These are phyloP conservation scores for Lasioglossum albipes DNA, from an alignment of 1,140 invertebrate species.

Conservation along the genomic window DNA sequence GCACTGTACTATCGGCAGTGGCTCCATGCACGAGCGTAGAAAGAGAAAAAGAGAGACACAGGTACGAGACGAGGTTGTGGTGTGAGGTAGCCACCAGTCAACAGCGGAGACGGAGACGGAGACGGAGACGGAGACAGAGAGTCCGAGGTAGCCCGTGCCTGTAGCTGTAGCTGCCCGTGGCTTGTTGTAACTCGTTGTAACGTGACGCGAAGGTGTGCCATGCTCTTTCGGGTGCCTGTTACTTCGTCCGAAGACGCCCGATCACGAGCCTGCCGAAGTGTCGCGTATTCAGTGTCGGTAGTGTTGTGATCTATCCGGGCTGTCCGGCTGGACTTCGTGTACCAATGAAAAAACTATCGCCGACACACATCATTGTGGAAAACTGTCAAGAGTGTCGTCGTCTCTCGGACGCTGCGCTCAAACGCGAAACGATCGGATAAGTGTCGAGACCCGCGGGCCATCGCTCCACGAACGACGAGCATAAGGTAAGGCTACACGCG, in stretches of 20 bases:
- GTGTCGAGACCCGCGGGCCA: slow-evolving; percentile 3
- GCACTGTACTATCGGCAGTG: slow-evolving; percentile 71
- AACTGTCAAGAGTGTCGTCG: slow-evolving; percentile 58
- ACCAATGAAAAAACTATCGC: slow-evolving; percentile 22
- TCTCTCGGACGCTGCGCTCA: slow-evolving; percentile 15
- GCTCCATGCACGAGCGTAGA: slow-evolving; percentile 47
- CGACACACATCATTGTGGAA: slow-evolving; percentile 45
- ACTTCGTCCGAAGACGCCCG: slow-evolving; percentile 39
- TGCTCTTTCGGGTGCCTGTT: slow-evolving; percentile 52
- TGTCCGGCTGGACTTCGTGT: slow-evolving; percentile 5
- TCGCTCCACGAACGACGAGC: neutral
- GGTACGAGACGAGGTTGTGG: slow-evolving; percentile 56
- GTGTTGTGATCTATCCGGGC: slow-evolving; percentile 40
- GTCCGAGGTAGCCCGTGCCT: slow-evolving; percentile 65
- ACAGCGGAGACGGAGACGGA: slow-evolving; percentile 62
- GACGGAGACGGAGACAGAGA: slow-evolving; percentile 56
- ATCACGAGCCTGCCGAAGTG: slow-evolving; percentile 22
- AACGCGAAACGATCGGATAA: neutral
- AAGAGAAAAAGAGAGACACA: slow-evolving; percentile 41
- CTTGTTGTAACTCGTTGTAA: slow-evolving; percentile 69
- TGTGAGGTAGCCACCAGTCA: slow-evolving; percentile 64
- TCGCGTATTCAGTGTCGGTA: slow-evolving; percentile 37
- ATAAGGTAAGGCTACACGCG: slow-evolving; percentile 51
- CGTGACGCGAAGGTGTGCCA: slow-evolving; percentile 71
- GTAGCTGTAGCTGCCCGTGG: slow-evolving; percentile 64